Evolutionary conservation across 2,888 invertebrate species (phyloP).

Genomic region (Conistra vaccinii): DNA sequence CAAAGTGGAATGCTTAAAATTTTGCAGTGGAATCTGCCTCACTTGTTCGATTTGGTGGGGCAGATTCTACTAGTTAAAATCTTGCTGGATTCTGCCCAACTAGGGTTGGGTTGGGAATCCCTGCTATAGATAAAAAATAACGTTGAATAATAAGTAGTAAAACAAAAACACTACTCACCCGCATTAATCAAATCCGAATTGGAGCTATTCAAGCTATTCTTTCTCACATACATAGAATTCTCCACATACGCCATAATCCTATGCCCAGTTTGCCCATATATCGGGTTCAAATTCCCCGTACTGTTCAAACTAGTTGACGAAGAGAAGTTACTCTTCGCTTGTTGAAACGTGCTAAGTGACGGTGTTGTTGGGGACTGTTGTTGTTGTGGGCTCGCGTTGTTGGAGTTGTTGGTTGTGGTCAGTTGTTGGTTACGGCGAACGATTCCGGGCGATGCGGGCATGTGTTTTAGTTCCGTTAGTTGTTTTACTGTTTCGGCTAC

Average conservation of each 20-base stretch:
- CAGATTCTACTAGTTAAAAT: no score
- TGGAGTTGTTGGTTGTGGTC: constrained; percentile 71
- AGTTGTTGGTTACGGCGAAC: constrained; percentile 90
- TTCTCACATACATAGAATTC: constrained; percentile 87
- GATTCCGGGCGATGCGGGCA: constrained; percentile 95
- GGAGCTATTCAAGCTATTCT: constrained; percentile 84
- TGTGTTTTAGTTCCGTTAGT: constrained; percentile 95
- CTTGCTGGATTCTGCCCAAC: no score
- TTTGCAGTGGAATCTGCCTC: no score
- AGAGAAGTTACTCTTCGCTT: constrained; percentile 83
- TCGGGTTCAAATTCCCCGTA: constrained; percentile 86
- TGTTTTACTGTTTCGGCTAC: constrained; percentile 97
- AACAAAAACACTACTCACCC: constrained; percentile 68
- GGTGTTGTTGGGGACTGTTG: constrained; percentile 72
- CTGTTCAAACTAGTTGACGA: constrained; percentile 82
- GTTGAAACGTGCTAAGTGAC: constrained; percentile 83
- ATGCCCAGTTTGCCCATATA: constrained; percentile 87
- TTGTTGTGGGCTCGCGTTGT: constrained; percentile 64
- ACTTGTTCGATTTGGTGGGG: no score
- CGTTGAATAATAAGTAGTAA: no score
- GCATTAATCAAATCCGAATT: constrained; percentile 80
- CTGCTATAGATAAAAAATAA: no score
- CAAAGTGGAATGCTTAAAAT: no score
- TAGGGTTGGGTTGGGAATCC: no score
- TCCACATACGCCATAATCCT: constrained; percentile 84